Evolutionary conservation across 2,888 invertebrate species (phyloP).

Genomic region (Leucania comma): DNA sequence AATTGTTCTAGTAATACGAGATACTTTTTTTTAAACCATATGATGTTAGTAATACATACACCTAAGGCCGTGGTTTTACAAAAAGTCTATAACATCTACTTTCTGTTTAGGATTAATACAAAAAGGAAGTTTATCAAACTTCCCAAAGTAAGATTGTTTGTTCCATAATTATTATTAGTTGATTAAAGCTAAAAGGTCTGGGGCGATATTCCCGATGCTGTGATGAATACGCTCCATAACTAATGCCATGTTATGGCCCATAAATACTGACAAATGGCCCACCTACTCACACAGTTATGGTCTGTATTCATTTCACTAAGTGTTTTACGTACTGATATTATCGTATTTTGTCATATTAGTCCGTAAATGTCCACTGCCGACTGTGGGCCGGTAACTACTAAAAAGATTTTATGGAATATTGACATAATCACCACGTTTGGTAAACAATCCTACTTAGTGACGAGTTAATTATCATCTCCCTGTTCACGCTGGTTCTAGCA

Average conservation of each 20-base stretch:
- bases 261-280: conserved; percentile 54
- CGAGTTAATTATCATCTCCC: too few species aligned
- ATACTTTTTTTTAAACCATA: too few species aligned
- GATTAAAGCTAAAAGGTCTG: conserved; percentile 38
- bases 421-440: not conserved
- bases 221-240: conserved; percentile 49
- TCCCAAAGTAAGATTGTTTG: conserved; percentile 22
- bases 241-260: conserved; percentile 48
- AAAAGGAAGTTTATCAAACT: conserved; percentile 17
- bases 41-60: too few species aligned
- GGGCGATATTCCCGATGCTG: conserved; percentile 8
- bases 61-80: too few species aligned
- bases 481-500: too few species aligned
- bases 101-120: not conserved
- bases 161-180: conserved; percentile 46
- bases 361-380: not conserved
- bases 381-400: not conserved
- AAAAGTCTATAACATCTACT: not conserved
- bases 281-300: conserved; percentile 42
- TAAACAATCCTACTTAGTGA: too few species aligned
- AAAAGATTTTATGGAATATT: not conserved
- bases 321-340: conserved; percentile 40
- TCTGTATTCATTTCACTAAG: conserved; percentile 53
- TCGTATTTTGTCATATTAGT: conserved; percentile 39
- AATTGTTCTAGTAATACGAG: too few species aligned